Conservation (phyloP, 2,797 vertebrate species). For the Clarias laeviceps region DNA sequence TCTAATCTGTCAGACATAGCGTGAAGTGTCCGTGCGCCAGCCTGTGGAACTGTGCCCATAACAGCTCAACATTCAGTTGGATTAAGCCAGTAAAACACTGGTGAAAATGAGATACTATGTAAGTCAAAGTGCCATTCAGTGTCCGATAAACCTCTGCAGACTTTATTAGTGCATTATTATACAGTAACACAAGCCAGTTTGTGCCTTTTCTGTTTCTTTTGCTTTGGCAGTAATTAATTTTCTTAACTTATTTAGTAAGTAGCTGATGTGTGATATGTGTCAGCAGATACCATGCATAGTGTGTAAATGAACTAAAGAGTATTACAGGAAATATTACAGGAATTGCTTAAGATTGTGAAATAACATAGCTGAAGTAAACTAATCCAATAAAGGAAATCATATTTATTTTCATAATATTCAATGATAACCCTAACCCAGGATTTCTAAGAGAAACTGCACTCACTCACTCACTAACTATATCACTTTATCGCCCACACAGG, state of each 20-base stretch:
- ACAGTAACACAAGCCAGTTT: slow-evolving; percentile 6
- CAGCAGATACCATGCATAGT: background rate
- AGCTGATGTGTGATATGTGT: background rate
- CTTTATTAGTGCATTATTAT: slow-evolving; percentile 3
- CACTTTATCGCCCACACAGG: no score
- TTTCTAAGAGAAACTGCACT: no score
- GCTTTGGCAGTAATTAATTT: background rate
- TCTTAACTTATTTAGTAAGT: background rate
- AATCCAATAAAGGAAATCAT: background rate
- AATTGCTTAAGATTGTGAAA: background rate
- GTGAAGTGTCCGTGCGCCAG: slow-evolving; percentile 39
- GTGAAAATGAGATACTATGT: slow-evolving; percentile 26
- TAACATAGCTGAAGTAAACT: background rate
- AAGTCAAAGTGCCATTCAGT: background rate
- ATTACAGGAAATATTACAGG: background rate
- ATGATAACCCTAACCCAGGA: background rate
- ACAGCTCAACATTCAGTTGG: slow-evolving; percentile 48
- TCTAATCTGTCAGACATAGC: slow-evolving; percentile 47
- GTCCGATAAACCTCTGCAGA: slow-evolving; percentile 26
- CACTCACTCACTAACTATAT: no score
- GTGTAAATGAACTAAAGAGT: background rate
- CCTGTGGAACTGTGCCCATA: slow-evolving; percentile 23
- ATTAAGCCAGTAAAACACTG: slow-evolving; percentile 48
- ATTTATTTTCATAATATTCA: background rate
- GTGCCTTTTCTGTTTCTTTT: background rate